Base-by-base conservation (phyloP, 2,888 invertebrate genomes). In the Cancer borealis region DNA sequence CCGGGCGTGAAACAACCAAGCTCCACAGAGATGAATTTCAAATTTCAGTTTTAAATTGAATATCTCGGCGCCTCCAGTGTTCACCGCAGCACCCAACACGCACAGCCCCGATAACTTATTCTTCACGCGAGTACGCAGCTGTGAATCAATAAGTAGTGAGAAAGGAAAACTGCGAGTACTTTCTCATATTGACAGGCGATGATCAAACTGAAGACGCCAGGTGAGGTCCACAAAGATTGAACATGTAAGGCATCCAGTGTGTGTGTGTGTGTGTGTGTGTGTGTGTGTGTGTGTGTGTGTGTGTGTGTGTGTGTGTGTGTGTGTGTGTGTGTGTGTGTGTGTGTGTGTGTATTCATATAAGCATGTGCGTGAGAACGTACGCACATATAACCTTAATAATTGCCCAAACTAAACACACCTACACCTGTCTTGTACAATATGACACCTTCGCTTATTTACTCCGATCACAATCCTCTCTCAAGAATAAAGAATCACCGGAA, bases 31-130 rank as follows among this genome's bases (percentile, higher is more conserved):
- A 84, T 39, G 84, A 39, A 84, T 84, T 84, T 84, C 84, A 84
- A 30, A 84, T 84, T 84, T 84, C 84, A 84, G 84, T 30, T 84
- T 84, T 84, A 84, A 84, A 84, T 84, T 84, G 84, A 84, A 84
- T 84, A 84, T 84, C 84, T 39, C 84, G 84, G 84, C 84, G 84
- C 39, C 84, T 84, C 12, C 14, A 84, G 84, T 84, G 39, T 39
- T 84, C 84, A 39, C 39, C 39, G 10, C 21, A 39, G 39, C 84
- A 14, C 84, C 30, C 84, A 14, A 39, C 84, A 84, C 84, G 84
- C 84, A 84, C 84, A 39, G 84, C 2, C 84, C 84, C 3, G 39
- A 84, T 84, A 84, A 84, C 84, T 30, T n/a, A 84, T 84, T 84
- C 84, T 30, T 84, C 21, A 0, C 39, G 84, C 39, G 84, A 39